Percentiles rank a stretch among this genome's conserved stretches.
These are phyloP conservation scores for Anarhynchus alexandrinus DNA, from an alignment of 2,113 vertebrate species.

Conservation along the genomic window DNA sequence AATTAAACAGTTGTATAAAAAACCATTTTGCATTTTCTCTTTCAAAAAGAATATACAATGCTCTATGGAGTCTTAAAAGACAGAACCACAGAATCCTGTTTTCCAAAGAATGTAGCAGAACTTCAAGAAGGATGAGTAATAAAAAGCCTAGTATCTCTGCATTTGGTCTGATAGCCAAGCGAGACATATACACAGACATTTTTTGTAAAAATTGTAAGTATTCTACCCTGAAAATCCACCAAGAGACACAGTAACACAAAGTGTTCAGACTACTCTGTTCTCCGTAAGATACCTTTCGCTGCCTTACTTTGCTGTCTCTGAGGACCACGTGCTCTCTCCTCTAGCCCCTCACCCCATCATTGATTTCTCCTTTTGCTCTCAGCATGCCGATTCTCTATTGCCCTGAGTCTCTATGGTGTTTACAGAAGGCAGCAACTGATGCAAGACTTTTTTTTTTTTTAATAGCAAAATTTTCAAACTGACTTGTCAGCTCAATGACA, in stretches of 20 bases:
- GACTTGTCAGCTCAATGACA: background rate
- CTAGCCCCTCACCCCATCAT: background rate
- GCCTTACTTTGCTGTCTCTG: background rate
- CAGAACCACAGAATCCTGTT: background rate
- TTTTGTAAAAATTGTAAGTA: background rate
- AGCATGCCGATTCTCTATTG: background rate
- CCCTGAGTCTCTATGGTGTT: background rate
- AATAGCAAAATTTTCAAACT: background rate
- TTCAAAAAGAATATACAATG: background rate
- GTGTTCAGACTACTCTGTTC: background rate
- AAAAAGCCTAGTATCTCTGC: background rate
- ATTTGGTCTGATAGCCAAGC: background rate
- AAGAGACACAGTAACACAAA: background rate
- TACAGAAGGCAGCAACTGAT: background rate
- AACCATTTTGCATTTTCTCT: background rate
- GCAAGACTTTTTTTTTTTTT: background rate
- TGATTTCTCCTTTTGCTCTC: slow-evolving; percentile 14
- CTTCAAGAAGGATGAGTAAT: background rate
- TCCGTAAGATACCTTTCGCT: background rate
- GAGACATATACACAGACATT: background rate
- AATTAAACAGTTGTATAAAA: background rate
- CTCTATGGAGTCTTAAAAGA: background rate
- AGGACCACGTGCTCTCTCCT: background rate
- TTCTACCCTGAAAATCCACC: background rate
- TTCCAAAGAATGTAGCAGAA: background rate